A percentile compares a stretch with the other conserved stretches of the same genome.
phyloP scores from a whole-genome alignment of 2,888 invertebrate species.

The Dexiosoma caninum region DNA sequence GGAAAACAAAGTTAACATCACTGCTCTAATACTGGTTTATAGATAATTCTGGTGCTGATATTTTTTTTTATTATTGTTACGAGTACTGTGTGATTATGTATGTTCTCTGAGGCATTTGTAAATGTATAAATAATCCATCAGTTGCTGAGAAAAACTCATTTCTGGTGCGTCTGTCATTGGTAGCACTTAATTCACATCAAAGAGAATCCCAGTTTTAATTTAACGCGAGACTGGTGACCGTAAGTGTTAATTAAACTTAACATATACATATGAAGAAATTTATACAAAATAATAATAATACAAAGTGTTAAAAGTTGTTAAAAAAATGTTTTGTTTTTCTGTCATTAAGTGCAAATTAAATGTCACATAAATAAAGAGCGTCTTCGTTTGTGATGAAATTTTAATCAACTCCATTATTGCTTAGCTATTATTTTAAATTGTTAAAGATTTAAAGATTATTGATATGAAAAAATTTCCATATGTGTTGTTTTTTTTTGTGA shows the following conservation, averaged over 20 bases:
- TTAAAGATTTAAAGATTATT: no score
- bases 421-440: neutral
- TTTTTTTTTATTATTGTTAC: neutral
- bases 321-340: neutral
- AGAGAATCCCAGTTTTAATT: neutral
- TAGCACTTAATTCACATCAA: neutral
- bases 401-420: neutral
- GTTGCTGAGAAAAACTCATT: constrained; percentile 25
- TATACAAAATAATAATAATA: neutral
- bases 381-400: no score
- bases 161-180: constrained; percentile 9
- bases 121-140: constrained; percentile 39
- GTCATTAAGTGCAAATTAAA: neutral
- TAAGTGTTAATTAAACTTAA: constrained; percentile 50
- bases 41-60: constrained; percentile 15
- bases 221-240: neutral
- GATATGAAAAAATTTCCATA: no score
- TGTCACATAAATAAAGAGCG: neutral
- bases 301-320: neutral
- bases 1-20: no score
- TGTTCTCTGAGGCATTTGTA: neutral
- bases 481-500: no score
- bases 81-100: neutral
- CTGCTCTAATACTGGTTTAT: no score
- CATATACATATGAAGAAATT: neutral